These are phyloP conservation scores for Meiosimyza decipiens DNA, from an alignment of 2,888 invertebrate genomes.

Conservation along the genomic window DNA sequence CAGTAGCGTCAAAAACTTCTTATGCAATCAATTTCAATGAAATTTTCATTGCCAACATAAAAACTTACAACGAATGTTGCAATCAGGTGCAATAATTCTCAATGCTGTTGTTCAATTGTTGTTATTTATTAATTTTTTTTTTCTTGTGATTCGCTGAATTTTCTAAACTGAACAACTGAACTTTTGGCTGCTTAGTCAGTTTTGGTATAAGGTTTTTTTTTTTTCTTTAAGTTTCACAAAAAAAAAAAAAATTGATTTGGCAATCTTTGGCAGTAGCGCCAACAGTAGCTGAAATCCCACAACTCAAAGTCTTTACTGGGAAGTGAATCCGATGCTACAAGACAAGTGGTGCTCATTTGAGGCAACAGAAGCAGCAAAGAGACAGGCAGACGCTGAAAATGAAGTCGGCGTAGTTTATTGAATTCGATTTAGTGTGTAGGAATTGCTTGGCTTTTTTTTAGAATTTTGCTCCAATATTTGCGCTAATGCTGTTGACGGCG, in stretches of 20 bases:
- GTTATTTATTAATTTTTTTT: neutral
- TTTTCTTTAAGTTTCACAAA: too few relatives aligned
- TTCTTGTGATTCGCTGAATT: neutral
- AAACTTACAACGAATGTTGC: conserved; percentile 9
- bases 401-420: too few relatives aligned
- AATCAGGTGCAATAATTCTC: conserved; percentile 27
- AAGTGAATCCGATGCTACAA: conserved; percentile 25
- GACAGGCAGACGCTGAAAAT: too few relatives aligned
- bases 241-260: conserved; percentile 25
- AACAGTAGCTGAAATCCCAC: neutral
- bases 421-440: too few relatives aligned
- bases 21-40: conserved; percentile 25
- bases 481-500: too few relatives aligned
- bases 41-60: conserved; percentile 37
- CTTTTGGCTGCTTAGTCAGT: conserved; percentile 7
- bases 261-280: conserved; percentile 21
- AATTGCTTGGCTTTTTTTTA: too few relatives aligned
- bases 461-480: too few relatives aligned
- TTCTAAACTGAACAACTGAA: conserved; percentile 1
- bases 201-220: too few relatives aligned
- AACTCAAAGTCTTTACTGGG: conserved; percentile 22
- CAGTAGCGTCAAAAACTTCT: too few relatives aligned
- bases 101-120: neutral
- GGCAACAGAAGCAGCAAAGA: neutral
- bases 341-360: neutral